phyloP scores from a whole-genome alignment of 2,797 vertebrate genomes.

The Artibeus lituratus region DNA sequence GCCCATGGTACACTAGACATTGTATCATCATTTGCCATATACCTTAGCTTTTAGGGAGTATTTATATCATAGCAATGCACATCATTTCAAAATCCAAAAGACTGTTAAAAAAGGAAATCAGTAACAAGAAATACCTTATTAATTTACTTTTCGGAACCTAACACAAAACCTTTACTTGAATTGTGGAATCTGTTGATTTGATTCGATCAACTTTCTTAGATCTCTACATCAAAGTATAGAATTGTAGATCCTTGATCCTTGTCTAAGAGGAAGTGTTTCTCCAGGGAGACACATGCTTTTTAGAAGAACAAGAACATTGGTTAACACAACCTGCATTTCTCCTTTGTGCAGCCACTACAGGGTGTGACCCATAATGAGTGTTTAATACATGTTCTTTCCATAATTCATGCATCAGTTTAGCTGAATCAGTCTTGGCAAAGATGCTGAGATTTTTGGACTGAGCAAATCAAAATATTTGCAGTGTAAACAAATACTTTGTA shows the following conservation, averaged over 20 bases:
- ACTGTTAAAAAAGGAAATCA: not conserved
- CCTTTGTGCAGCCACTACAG: not conserved
- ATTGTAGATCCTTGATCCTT: no score
- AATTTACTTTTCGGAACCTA: not conserved
- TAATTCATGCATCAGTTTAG: not conserved
- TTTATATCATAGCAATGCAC: not conserved
- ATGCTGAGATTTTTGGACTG: not conserved
- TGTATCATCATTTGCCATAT: not conserved
- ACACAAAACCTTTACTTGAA: not conserved
- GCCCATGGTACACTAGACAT: not conserved
- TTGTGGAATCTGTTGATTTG: not conserved
- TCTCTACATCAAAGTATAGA: not conserved
- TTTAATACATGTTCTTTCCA: not conserved
- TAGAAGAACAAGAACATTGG: not conserved
- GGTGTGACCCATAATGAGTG: rapidly evolving
- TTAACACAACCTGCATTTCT: not conserved
- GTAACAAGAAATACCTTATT: not conserved
- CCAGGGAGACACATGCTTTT: not conserved
- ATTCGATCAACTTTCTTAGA: not conserved
- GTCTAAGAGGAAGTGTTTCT: not conserved
- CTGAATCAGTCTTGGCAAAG: not conserved
- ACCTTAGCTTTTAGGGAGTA: not conserved
- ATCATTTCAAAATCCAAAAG: not conserved
- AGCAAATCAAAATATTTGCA: not conserved
- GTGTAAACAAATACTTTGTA: not conserved